Evolutionary conservation across 2,797 vertebrate genomes (phyloP).

Genomic region (Lindbergichthys nudifrons): DNA sequence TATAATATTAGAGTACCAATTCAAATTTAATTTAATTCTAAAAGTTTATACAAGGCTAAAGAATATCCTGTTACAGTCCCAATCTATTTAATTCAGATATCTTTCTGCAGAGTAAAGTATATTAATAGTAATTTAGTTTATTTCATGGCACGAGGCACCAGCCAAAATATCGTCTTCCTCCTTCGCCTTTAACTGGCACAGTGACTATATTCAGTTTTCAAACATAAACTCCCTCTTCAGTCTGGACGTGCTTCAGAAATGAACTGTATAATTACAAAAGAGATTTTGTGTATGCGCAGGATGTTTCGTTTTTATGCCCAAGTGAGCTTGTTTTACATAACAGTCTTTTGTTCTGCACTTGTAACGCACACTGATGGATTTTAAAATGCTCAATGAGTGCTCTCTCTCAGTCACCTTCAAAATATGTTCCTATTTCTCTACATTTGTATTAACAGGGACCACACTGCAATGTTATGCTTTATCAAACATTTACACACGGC

Average conservation of each 20-base stretch:
- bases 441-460: conserved; percentile 25
- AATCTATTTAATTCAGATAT: conserved; percentile 39
- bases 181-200: conserved; percentile 31
- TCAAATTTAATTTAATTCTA: background rate
- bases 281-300: conserved; percentile 36
- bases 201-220: conserved; percentile 38
- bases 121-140: conserved; percentile 46
- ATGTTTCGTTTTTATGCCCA: conserved; percentile 47
- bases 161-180: conserved; percentile 50
- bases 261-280: conserved; percentile 10
- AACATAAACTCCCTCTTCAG: conserved; percentile 34
- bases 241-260: conserved; percentile 39
- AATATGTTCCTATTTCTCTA: conserved; percentile 34
- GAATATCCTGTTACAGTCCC: background rate
- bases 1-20: too few relatives aligned
- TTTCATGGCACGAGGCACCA: conserved; percentile 23
- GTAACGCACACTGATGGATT: conserved; percentile 32
- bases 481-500: background rate
- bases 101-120: conserved; percentile 20
- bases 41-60: conserved; percentile 19
- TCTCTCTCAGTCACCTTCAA: conserved; percentile 44
- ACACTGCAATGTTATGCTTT: conserved; percentile 14
- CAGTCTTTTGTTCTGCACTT: conserved; percentile 46
- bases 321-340: conserved; percentile 62
- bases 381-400: conserved; percentile 26